Conservation (phyloP, 1,140 invertebrate genomes). For the Aphelenchoides fujianensis region DNA sequence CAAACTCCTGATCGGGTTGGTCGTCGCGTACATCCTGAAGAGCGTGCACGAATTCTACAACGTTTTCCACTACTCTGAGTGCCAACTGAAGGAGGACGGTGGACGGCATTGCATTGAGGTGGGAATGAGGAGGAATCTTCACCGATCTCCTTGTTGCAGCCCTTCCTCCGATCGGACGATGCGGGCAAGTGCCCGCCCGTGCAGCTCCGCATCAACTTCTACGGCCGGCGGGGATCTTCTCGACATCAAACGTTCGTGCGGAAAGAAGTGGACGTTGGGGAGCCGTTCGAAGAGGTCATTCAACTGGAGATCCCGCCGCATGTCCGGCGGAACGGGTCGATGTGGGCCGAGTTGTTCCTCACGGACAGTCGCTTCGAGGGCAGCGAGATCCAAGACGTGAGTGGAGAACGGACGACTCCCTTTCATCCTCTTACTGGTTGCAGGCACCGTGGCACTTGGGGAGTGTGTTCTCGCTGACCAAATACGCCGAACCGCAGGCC, state of each 20-base stretch:
- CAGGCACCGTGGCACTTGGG: conserved; percentile 33
- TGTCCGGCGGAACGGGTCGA: conserved; percentile 14
- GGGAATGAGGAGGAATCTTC: conserved; percentile 23
- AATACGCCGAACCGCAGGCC: conserved; percentile 39
- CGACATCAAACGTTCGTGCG: not conserved
- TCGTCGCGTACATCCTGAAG: conserved; percentile 42
- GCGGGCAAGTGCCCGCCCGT: conserved; percentile 34
- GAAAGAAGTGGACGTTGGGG: too few species aligned
- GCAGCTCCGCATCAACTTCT: conserved; percentile 41
- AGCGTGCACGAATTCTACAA: conserved; percentile 39
- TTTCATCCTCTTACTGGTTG: too few species aligned
- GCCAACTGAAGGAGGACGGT: conserved; percentile 8
- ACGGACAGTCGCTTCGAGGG: conserved; percentile 18
- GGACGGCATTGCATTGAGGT: conserved; percentile 22
- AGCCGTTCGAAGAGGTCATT: conserved; percentile 20
- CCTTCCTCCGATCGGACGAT: conserved; percentile 22
- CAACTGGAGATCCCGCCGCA: conserved; percentile 21
- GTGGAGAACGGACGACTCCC: too few species aligned
- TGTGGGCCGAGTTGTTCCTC: conserved; percentile 22
- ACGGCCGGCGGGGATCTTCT: not conserved
- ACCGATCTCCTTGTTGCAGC: conserved; percentile 32
- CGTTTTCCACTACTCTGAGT: conserved; percentile 42
- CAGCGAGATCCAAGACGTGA: too few species aligned
- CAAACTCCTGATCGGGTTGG: conserved; percentile 24
- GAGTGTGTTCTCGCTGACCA: conserved; percentile 26